Base-by-base conservation (phyloP, 2,113 vertebrate species). In the Lagopus muta region DNA sequence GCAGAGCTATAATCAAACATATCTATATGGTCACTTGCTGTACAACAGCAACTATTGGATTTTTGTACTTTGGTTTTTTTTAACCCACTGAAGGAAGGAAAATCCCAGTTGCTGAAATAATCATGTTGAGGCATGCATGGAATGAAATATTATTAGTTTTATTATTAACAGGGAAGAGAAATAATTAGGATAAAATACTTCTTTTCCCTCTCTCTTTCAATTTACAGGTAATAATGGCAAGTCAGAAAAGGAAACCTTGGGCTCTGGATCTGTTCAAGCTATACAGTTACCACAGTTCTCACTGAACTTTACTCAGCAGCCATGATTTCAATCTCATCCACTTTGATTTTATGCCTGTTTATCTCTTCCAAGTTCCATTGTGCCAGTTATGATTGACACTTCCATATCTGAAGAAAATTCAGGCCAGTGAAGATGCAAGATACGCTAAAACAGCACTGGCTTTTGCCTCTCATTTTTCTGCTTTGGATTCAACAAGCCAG, bases 1-100 rank as follows among this genome's bases (percentile, higher is more conserved):
- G 60, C 34, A 93, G 55, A 95, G 74, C 95, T 91, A 76, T 70
- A 95, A 95, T 88, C 95, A 96, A 97, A 83, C 86, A 42, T 66
- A 88, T n/a, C 82, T 92, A 69, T 50, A 91, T 50, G 83, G 78
- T 88, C 82, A 90, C 48, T 97, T 48, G 81, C 47, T 91, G 40
- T 84, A 43, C 71, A 92, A 52, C 32, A 82, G 54, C 36, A 93
- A 28, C 85, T 80, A 67, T 50, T 82, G 21, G 4, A 72, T 78
- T 95, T 54, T 85, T 74, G 38, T 73, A 66, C 70, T 42, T 93
- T 48, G 2, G 1, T 14, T 82, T 87, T n/a, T 86, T 86, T 88
- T 92, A 95, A 96, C 91, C 58, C 89, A 38, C 52, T 85, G 74
- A 62, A 86, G 88, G 57, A 74, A 73, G 30, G 57, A 91, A 82